Evolutionary conservation across 2,113 vertebrate genomes (phyloP), one percentile per base, ranked within the genome.

Genomic region (Pomatorhinus ruficollis): DNA sequence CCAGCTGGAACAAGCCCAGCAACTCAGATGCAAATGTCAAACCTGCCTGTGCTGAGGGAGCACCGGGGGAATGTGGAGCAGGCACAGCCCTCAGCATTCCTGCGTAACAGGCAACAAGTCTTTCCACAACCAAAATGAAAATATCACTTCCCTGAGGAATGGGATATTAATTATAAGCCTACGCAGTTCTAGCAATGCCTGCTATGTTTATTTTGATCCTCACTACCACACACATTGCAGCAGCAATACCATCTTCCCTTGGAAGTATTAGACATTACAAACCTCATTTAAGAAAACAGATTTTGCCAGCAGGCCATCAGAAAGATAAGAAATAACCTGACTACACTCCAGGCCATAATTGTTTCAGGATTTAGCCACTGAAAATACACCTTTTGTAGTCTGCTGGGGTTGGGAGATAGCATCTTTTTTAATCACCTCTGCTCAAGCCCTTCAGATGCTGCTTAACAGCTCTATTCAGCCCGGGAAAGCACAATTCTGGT

Each of bases 401-500:
- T 86, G 47, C 54, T 77, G 61, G 33, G 37, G 57, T 33, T 83
- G 69, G 65, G 49, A 90, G 89, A 96, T 91, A 94, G 63, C 77
- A 96, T 95, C 95, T 63, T 90, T 85, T 95, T 90, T 65, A 94
- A 96, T 93, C 83, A 92, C 75, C 83, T 83, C 95, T 90, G 83
- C 88, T 93, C 54, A 57, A 93, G 71, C 83, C 82, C 71, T 94
- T 96, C 93, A 88, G 85, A 89, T 60, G 74, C 52, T 69, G 60
- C 90, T 75, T 45, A 95, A 93, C 91, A 87, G 87, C 85, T 95
- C 90, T 74, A 85, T 94, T 85, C 77, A 95, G 95, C 50, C 35
- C 6, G 2, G 25, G 81, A 80, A 84, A 93, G 85, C 50, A 77
- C 92, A 92, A n/a, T 61, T 57, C 83, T 57, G 82, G 40, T 49